Evolutionary conservation across 2,888 invertebrate species (phyloP), one percentile per base, ranked within the genome.

Genomic region (Limnephilus auricula): DNA sequence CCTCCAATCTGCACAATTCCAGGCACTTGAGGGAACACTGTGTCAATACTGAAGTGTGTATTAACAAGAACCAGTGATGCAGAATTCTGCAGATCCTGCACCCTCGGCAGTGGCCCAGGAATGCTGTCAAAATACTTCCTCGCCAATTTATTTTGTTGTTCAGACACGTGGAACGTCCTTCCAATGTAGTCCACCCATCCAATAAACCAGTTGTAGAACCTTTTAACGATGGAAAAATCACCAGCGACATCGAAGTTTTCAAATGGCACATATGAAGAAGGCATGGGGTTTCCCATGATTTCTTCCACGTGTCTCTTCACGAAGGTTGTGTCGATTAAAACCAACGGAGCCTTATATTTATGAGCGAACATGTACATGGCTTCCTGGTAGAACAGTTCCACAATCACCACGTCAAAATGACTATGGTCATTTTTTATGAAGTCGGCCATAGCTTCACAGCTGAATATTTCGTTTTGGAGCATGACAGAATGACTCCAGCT

Each of bases 1-100:
- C 97, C 97, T 34, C 97, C 97, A 87, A 97, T 95, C 93, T 96
- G 96, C 2, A 96, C 94, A 92, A 96, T 94, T 93, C 96, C 96
- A 0, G 97, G 97, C 2, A 96, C 94, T 32, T 95, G 94, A 0
- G 97, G 96, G 6, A 94, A 94, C 1, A 96, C 94, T 10, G 94
- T 93, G 87, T 95, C 95, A 91, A 95, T 95, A 93, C 96, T 96
- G 83, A 95, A 95, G 93, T 97, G 96, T 12, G 95, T 94, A 93
- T 96, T 96, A 0, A 95, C 93, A 45, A 96, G 93, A 32, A 96
- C 94, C 92, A 96, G 91, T 0, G 96, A 95, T 2, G 94, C 94
- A 92, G 96, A 95, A 87, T 92, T 94, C 92, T 96, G 95, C 92
- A 96, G 91, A 2, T 95, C 95, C 91, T 94, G 94, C 90, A 96